Evolutionary conservation across 2,797 vertebrate genomes (phyloP).

Genomic region (Mormyrops boulengeri): DNA sequence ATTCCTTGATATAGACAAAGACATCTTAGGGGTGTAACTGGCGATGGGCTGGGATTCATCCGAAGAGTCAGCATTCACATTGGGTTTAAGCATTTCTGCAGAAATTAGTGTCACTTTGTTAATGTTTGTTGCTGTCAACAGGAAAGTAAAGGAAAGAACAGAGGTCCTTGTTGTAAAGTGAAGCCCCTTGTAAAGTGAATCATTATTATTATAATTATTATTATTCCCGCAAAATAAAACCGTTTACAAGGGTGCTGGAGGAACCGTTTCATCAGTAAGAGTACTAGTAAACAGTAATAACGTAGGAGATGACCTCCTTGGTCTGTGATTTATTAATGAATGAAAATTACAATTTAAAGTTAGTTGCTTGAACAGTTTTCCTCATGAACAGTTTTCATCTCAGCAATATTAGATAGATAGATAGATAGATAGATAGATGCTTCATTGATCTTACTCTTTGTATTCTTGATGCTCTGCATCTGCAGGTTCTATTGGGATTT

Average conservation of each 20-base stretch:
- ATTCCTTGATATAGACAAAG: background rate
- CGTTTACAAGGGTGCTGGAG: background rate
- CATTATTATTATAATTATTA: background rate
- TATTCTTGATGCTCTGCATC: background rate
- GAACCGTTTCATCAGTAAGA: background rate
- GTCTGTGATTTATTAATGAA: background rate
- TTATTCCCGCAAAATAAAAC: background rate
- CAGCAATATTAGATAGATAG: background rate
- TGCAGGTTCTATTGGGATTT: conserved; percentile 98
- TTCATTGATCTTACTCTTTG: background rate
- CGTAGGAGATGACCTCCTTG: background rate
- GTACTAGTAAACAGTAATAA: background rate
- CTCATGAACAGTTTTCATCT: background rate
- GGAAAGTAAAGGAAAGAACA: background rate
- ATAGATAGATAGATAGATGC: background rate
- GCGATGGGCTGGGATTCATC: background rate
- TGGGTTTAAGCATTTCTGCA: background rate
- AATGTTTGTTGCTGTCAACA: background rate
- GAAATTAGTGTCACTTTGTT: background rate
- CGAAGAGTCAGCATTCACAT: background rate
- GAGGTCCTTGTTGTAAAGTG: background rate
- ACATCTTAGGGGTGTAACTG: background rate
- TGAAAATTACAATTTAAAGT: background rate
- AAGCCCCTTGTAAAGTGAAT: background rate
- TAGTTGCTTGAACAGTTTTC: background rate